These are phyloP conservation scores for Monochamus alternatus DNA, from an alignment of 2,888 invertebrate species.

Conservation along the genomic window DNA sequence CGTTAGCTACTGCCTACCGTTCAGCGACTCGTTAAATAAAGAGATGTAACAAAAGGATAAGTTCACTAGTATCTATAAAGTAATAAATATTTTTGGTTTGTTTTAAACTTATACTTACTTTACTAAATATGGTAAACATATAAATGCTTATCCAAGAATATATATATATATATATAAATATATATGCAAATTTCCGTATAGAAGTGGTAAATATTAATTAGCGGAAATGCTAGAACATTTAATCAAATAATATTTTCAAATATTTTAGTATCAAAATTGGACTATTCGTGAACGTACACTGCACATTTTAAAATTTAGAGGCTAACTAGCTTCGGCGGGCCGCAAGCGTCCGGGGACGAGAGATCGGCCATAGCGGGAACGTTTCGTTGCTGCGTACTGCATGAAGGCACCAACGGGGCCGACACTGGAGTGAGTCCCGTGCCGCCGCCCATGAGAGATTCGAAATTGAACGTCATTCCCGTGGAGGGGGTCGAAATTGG, in stretches of 20 bases:
- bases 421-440: slow-evolving; percentile 92
- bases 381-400: slow-evolving; percentile 85
- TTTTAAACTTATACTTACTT: slow-evolving; percentile 34
- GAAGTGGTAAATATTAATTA: slow-evolving; percentile 11
- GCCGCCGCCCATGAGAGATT: slow-evolving; percentile 94
- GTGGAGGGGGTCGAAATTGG: slow-evolving; percentile 91
- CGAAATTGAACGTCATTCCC: slow-evolving; percentile 92
- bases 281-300: slow-evolving; percentile 13
- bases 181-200: background rate
- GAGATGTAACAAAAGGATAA: slow-evolving; percentile 60
- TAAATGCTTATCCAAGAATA: slow-evolving; percentile 45
- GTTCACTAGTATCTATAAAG: slow-evolving; percentile 55
- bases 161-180: slow-evolving; percentile 37
- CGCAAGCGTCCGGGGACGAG: slow-evolving; percentile 83
- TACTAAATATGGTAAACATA: slow-evolving; percentile 61
- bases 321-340: slow-evolving; percentile 85
- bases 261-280: slow-evolving; percentile 2
- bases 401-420: slow-evolving; percentile 79
- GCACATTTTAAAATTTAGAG: slow-evolving; percentile 75
- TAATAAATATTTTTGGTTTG: slow-evolving; percentile 64
- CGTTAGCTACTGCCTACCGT: slow-evolving; percentile 49
- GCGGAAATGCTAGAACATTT: background rate
- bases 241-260: slow-evolving; percentile 1
- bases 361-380: slow-evolving; percentile 74
- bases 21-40: slow-evolving; percentile 51